Conservation (phyloP, 2,888 invertebrate genomes). For the Drepanosiphum platanoidis region DNA sequence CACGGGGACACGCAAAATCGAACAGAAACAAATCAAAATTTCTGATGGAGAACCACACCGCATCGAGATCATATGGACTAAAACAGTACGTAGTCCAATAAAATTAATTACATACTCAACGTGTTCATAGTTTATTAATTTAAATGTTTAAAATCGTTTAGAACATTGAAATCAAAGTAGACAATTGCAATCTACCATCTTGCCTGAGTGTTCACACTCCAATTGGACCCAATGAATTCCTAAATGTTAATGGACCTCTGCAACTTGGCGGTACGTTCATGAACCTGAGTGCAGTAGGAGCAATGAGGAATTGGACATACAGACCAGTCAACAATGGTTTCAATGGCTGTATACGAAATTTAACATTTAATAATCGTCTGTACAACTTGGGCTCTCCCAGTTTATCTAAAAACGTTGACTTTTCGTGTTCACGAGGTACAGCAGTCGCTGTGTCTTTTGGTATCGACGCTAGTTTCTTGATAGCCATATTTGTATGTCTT, state of each 20-base stretch:
- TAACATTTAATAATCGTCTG: constrained; percentile 86
- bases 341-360: constrained; percentile 89
- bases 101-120: constrained; percentile 1
- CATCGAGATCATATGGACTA: constrained; percentile 79
- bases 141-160: no score
- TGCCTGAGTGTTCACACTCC: constrained; percentile 79
- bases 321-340: constrained; percentile 79
- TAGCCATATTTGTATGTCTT: constrained; percentile 89
- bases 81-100: constrained; percentile 67
- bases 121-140: neutral
- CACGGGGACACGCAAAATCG: constrained; percentile 78
- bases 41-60: constrained; percentile 88
- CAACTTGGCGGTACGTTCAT: constrained; percentile 84
- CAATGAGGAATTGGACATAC: constrained; percentile 76
- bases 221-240: constrained; percentile 77
- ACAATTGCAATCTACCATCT: constrained; percentile 76
- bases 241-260: constrained; percentile 85
- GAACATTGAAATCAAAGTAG: constrained; percentile 81
- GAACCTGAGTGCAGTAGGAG: constrained; percentile 73
- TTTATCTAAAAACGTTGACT: constrained; percentile 76
- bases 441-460: constrained; percentile 83
- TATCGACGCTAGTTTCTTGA: constrained; percentile 86
- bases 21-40: constrained; percentile 77
- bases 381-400: constrained; percentile 90
- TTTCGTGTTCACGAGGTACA: constrained; percentile 79